Conservation (phyloP, 2,797 vertebrate species). For the Anomalospiza imberbis region DNA sequence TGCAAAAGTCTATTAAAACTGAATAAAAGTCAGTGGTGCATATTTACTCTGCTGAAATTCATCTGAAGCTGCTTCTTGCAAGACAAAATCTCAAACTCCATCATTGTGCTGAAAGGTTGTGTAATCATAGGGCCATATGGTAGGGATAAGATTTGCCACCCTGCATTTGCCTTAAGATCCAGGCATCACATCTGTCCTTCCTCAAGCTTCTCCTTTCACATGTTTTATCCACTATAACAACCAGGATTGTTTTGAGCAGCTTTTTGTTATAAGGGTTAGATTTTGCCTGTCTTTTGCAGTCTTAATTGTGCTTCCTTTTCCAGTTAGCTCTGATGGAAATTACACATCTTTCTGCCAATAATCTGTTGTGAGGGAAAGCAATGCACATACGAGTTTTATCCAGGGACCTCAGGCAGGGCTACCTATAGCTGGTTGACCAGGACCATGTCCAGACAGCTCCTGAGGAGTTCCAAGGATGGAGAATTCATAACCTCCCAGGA, state of each 20-base stretch:
- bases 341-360: not conserved
- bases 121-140: not conserved
- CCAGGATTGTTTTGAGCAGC: not conserved
- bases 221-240: not conserved
- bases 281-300: not conserved
- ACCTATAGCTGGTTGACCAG: not conserved
- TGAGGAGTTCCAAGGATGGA: not conserved
- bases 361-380: not conserved
- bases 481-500: not conserved
- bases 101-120: not conserved
- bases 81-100: not conserved
- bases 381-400: fast-evolving
- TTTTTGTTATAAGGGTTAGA: not conserved
- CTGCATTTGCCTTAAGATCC: not conserved
- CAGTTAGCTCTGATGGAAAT: not conserved
- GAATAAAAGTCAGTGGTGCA: constrained; percentile 33
- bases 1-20: constrained; percentile 8
- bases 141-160: not conserved
- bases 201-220: not conserved
- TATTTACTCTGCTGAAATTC: constrained; percentile 20
- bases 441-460: not conserved
- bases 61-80: not conserved
- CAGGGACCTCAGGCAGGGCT: not conserved
- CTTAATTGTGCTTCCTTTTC: not conserved
- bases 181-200: not conserved